Evolutionary conservation across 1,140 invertebrate genomes (phyloP).

Genomic region (Mycetomoellerius zeteki): DNA sequence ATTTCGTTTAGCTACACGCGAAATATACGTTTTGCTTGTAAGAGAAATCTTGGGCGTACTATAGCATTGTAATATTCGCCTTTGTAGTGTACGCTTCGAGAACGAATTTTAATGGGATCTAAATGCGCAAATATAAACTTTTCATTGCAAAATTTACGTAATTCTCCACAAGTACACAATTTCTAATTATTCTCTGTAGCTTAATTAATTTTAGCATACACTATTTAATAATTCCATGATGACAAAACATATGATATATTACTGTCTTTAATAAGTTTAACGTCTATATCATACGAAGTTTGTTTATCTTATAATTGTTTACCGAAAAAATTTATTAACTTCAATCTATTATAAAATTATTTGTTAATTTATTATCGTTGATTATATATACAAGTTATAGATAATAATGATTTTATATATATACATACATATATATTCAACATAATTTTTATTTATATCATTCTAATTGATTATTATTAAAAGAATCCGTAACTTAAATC

Average conservation of each 20-base stretch:
- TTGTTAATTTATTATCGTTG: neutral
- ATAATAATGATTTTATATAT: neutral
- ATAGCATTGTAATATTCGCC: conserved; percentile 55
- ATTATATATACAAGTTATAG: neutral
- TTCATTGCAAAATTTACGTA: neutral
- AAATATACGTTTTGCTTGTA: conserved; percentile 49
- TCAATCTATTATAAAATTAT: neutral
- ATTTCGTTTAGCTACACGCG: conserved; percentile 57
- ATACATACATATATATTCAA: neutral
- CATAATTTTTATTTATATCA: conserved; percentile 6
- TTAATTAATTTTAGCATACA: conserved; percentile 18
- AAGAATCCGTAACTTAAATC: neutral
- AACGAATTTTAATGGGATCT: conserved; percentile 38
- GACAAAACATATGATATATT: neutral
- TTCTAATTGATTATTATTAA: neutral
- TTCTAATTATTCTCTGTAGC: neutral
- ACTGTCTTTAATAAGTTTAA: neutral
- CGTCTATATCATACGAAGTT: neutral
- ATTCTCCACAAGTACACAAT: neutral
- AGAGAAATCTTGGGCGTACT: conserved; percentile 57
- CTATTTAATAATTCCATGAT: neutral
- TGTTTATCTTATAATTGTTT: too few species aligned
- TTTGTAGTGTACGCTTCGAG: neutral
- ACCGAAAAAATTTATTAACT: too few species aligned
- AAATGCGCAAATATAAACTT: conserved; percentile 14